These are phyloP conservation scores for Zelostemma sp. DNA, from an alignment of 1,140 invertebrate species.

Conservation along the genomic window DNA sequence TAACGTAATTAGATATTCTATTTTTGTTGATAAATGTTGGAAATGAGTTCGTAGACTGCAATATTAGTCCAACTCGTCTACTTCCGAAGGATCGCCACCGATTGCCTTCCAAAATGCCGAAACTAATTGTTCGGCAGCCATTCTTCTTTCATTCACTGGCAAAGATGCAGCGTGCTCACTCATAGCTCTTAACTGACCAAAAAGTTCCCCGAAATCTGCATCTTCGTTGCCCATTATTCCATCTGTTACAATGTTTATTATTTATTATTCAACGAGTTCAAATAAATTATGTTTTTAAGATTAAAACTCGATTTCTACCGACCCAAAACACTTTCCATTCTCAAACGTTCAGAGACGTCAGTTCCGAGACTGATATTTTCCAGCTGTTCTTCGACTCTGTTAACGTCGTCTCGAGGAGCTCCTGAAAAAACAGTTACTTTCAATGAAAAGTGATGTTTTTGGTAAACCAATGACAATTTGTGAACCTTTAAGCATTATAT, in stretches of 20 bases:
- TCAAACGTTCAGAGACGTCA: conserved; percentile 49
- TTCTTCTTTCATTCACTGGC: conserved; percentile 75
- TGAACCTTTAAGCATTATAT: conserved; percentile 78
- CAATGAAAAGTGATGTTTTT: no score
- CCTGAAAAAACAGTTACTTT: background rate
- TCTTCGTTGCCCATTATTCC: conserved; percentile 67
- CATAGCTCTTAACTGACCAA: conserved; percentile 75
- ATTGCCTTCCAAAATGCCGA: conserved; percentile 85
- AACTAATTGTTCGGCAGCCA: conserved; percentile 83
- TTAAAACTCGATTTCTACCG: conserved; percentile 12
- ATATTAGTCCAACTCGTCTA: conserved; percentile 69
- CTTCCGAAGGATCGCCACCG: conserved; percentile 81
- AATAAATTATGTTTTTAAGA: conserved; percentile 1
- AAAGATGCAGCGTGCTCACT: conserved; percentile 78
- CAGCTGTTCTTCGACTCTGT: conserved; percentile 58
- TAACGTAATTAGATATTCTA: no score
- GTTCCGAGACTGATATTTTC: conserved; percentile 56
- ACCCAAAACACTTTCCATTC: conserved; percentile 62
- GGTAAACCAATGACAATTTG: background rate
- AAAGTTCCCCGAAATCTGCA: conserved; percentile 75
- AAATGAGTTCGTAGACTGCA: no score
- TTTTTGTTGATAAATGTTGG: no score
- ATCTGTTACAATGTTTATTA: conserved; percentile 50
- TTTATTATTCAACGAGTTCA: no score
- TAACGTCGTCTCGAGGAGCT: conserved; percentile 42